These are phyloP conservation scores for Pseudopipra pipra DNA, from an alignment of 2,113 vertebrate genomes.

Conservation along the genomic window DNA sequence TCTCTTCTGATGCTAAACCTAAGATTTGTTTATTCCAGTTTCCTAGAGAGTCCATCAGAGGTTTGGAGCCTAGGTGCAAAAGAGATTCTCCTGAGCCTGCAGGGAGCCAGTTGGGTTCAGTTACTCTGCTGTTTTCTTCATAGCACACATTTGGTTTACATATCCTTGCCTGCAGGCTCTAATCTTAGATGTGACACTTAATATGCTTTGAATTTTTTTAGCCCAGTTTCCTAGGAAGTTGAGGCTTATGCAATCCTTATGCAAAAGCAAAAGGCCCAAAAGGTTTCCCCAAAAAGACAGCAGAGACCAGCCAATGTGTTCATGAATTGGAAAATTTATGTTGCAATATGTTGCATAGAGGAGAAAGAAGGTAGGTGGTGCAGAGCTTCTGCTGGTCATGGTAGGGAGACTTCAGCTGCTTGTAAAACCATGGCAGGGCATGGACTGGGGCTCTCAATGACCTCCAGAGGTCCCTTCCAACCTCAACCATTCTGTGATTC, in stretches of 20 bases:
- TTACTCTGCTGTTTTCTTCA: background rate
- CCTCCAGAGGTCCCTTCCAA: background rate
- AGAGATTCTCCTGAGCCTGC: background rate
- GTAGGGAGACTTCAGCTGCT: background rate
- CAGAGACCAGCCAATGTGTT: background rate
- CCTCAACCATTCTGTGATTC: background rate
- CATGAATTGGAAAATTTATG: background rate
- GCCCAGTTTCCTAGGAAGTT: background rate
- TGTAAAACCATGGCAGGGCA: background rate
- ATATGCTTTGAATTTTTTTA: slow-evolving; percentile 2
- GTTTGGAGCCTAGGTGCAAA: background rate
- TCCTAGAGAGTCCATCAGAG: background rate
- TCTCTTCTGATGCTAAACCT: background rate
- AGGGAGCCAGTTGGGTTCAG: background rate
- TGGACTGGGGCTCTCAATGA: background rate
- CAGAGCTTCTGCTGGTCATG: background rate
- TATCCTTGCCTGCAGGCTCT: background rate
- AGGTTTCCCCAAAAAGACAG: background rate
- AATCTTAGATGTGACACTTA: slow-evolving; percentile 14
- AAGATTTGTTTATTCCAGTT: background rate
- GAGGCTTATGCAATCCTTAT: background rate
- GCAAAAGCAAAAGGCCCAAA: background rate
- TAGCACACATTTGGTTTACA: background rate
- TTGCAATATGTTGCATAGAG: background rate
- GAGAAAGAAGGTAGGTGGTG: background rate